phyloP scores from a whole-genome alignment of 2,888 invertebrate genomes.

The Atrina japonica region DNA sequence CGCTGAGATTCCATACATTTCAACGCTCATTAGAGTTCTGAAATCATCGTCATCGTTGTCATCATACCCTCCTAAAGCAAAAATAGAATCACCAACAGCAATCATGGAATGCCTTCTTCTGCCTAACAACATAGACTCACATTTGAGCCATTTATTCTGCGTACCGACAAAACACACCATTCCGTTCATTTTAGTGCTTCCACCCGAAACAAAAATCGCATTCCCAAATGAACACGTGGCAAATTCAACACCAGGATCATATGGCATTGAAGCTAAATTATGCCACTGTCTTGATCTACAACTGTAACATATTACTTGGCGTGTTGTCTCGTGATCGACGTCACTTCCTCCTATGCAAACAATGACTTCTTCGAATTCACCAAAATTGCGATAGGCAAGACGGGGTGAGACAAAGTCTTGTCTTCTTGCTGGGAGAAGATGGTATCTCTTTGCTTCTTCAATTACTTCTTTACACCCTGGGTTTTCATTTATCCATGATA shows the following conservation, averaged over 20 bases:
- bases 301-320: constrained; percentile 56
- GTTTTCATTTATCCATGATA: constrained; percentile 37
- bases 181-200: constrained; percentile 50
- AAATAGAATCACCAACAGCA: constrained; percentile 57
- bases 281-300: constrained; percentile 49
- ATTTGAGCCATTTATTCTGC: constrained; percentile 52
- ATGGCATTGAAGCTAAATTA: constrained; percentile 45
- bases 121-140: constrained; percentile 54
- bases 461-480: constrained; percentile 46
- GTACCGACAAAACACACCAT: constrained; percentile 49
- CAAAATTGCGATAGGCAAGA: constrained; percentile 49
- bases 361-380: constrained; percentile 56
- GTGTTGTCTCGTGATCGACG: constrained; percentile 42
- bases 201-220: constrained; percentile 61
- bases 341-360: constrained; percentile 51
- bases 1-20: constrained; percentile 49
- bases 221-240: constrained; percentile 58
- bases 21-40: constrained; percentile 55
- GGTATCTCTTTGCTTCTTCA: constrained; percentile 61
- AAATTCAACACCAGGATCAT: constrained; percentile 59
- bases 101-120: constrained; percentile 60
- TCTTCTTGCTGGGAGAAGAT: constrained; percentile 58
- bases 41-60: constrained; percentile 54
- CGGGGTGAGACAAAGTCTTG: constrained; percentile 58
- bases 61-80: constrained; percentile 61